Conservation (phyloP, 2,888 invertebrate genomes). For the Blera fallax region DNA sequence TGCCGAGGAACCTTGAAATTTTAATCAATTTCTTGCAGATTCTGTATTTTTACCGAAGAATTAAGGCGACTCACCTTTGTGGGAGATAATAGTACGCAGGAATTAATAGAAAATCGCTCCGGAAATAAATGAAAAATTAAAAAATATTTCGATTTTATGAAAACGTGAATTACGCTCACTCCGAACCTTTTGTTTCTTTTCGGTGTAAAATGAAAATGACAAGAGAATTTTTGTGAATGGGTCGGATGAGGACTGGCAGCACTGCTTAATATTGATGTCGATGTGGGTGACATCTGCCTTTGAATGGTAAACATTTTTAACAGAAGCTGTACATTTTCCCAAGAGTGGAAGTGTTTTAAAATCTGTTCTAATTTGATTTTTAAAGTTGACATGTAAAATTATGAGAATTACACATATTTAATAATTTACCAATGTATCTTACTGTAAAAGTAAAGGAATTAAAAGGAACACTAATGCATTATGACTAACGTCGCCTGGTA, state of each 20-base stretch:
- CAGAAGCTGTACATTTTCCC: constrained; percentile 4
- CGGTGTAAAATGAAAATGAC: constrained; percentile 68
- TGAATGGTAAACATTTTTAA: neutral
- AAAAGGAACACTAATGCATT: no score
- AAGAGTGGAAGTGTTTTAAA: neutral
- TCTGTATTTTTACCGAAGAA: neutral
- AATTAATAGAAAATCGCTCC: constrained; percentile 31
- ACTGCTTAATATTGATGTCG: neutral
- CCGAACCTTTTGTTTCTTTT: constrained; percentile 66
- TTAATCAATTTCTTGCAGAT: constrained; percentile 21
- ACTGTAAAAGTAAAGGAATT: no score
- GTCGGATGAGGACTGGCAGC: constrained; percentile 3
- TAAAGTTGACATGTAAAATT: neutral
- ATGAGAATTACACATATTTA: no score
- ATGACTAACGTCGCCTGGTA: no score
- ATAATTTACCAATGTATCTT: no score
- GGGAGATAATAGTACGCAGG: constrained; percentile 4
- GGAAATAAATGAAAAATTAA: constrained; percentile 27
- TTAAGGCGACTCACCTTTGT: constrained; percentile 29
- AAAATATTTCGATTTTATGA: constrained; percentile 41
- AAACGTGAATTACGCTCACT: constrained; percentile 56
- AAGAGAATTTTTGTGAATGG: constrained; percentile 50
- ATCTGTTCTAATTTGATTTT: neutral
- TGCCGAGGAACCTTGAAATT: constrained; percentile 53
- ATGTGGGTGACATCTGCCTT: constrained; percentile 13